Evolutionary conservation across 2,113 vertebrate genomes (phyloP).

Genomic region (Montifringilla adamsi): DNA sequence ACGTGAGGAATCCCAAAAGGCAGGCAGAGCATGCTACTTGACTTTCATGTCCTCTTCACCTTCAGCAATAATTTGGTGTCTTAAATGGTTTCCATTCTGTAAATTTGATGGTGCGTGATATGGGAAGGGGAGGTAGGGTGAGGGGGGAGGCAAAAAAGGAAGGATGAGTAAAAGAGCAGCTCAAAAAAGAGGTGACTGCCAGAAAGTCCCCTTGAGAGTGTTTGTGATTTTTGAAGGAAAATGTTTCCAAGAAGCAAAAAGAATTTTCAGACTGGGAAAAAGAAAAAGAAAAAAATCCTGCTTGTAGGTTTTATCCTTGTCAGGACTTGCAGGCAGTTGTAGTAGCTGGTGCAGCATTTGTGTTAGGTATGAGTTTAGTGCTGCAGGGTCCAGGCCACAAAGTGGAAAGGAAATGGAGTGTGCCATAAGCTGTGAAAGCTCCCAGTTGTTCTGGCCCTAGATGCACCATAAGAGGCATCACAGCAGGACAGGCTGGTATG

Average conservation of each 20-base stretch:
- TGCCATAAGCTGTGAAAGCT: neutral
- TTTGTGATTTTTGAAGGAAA: neutral
- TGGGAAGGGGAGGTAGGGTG: neutral
- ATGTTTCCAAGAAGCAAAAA: neutral
- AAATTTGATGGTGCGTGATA: neutral
- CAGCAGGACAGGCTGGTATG: neutral
- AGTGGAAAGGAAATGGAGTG: neutral
- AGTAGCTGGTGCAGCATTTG: neutral
- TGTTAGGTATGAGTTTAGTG: neutral
- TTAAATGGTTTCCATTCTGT: slow-evolving; percentile 3
- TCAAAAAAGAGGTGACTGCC: neutral
- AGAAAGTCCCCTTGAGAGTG: neutral
- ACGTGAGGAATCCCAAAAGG: neutral
- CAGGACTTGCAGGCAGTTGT: neutral
- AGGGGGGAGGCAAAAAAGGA: neutral
- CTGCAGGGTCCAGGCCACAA: neutral
- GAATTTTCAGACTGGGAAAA: neutral
- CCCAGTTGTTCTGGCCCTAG: neutral
- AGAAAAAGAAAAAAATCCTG: neutral
- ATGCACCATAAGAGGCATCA: fast-evolving
- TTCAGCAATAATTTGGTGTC: slow-evolving; percentile 4
- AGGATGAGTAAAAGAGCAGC: neutral
- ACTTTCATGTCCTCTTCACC: slow-evolving; percentile 7
- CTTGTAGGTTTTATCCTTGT: neutral
- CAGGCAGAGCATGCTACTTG: neutral